Conservation (phyloP, 1,140 invertebrate species). For the Sycobia sp. region DNA sequence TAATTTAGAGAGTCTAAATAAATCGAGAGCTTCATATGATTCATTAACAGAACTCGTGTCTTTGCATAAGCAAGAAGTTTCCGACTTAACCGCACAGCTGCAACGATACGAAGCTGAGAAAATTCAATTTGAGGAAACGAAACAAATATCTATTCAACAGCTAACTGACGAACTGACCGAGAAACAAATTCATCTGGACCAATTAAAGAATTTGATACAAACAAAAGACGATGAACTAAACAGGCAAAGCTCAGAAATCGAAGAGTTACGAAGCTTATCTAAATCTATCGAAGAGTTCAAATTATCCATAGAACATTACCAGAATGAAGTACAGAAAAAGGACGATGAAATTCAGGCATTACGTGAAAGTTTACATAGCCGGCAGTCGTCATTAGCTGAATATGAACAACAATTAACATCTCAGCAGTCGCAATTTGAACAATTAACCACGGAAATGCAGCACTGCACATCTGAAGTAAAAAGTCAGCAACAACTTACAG, state of each 20-base stretch:
- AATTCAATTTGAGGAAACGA: conserved; percentile 36
- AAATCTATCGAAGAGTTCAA: background rate
- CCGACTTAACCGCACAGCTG: conserved; percentile 56
- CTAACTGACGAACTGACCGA: conserved; percentile 40
- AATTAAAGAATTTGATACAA: background rate
- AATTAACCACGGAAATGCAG: background rate
- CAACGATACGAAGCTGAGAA: conserved; percentile 55
- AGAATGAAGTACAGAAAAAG: background rate
- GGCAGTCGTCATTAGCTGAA: background rate
- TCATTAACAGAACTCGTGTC: conserved; percentile 51
- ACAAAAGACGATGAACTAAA: conserved; percentile 40
- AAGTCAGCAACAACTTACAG: background rate
- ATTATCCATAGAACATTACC: conserved; percentile 14
- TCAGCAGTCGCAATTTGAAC: background rate
- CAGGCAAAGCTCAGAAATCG: conserved; percentile 11
- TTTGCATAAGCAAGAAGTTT: conserved; percentile 52
- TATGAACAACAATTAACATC: background rate
- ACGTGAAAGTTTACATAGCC: background rate
- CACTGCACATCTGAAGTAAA: background rate
- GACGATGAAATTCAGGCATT: background rate
- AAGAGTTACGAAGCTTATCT: background rate
- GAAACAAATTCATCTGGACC: conserved; percentile 25
- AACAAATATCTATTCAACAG: conserved; percentile 39
- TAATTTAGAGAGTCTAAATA: background rate
- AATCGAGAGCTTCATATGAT: conserved; percentile 39